These are phyloP conservation scores for Cettia cetti DNA, from an alignment of 2,113 vertebrate genomes.

Conservation along the genomic window DNA sequence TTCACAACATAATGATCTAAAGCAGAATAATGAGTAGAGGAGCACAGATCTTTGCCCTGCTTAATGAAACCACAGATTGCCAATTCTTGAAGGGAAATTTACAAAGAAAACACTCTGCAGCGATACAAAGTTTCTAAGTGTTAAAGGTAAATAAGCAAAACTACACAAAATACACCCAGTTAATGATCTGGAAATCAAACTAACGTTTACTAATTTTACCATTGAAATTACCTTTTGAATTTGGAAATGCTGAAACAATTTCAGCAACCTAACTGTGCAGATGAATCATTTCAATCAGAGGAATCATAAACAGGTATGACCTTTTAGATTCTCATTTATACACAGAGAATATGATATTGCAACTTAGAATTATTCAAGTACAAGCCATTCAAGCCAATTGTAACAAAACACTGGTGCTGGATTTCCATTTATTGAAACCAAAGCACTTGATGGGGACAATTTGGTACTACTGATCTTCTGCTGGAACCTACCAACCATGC, in stretches of 20 bases:
- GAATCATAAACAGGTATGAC: neutral
- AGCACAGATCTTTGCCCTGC: neutral
- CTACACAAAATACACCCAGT: neutral
- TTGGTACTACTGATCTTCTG: neutral
- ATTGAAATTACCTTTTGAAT: neutral
- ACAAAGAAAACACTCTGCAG: neutral
- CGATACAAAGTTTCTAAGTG: neutral
- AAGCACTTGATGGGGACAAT: neutral
- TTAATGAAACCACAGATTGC: neutral
- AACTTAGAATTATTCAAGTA: neutral
- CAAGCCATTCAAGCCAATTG: neutral
- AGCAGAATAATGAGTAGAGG: neutral
- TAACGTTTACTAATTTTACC: neutral
- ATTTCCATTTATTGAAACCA: neutral
- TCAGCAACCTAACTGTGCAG: neutral
- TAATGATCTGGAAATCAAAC: neutral
- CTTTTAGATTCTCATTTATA: constrained; percentile 5
- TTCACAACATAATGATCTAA: neutral
- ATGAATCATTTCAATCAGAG: constrained; percentile 16
- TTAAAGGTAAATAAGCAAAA: neutral
- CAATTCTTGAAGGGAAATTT: neutral
- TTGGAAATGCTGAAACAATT: constrained; percentile 19
- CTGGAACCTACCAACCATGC: neutral
- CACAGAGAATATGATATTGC: neutral
- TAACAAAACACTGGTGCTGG: neutral